phyloP scores from a whole-genome alignment of 2,888 invertebrate genomes.

The Philereme vetulata region DNA sequence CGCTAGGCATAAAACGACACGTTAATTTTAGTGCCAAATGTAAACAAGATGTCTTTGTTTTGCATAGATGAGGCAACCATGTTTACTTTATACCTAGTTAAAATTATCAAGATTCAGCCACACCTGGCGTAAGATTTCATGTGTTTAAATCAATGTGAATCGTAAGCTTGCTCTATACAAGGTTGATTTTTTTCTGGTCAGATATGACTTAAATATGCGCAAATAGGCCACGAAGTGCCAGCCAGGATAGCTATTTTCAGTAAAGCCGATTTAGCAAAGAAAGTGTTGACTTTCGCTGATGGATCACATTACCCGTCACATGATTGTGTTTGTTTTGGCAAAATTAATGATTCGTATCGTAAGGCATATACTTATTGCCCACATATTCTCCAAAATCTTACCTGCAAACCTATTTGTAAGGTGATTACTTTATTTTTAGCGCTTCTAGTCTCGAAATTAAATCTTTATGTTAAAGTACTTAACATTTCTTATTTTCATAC shows the following conservation, averaged over 20 bases:
- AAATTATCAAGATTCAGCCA: background rate
- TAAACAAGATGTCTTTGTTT: conserved; percentile 42
- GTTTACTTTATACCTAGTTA: background rate
- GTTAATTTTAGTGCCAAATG: conserved; percentile 55
- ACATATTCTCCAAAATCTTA: conserved; percentile 10
- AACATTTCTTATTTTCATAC: no score
- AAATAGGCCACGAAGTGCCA: no score
- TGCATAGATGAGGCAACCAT: conserved; percentile 32
- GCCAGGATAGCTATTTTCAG: background rate
- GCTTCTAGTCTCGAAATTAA: no score
- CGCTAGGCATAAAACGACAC: conserved; percentile 54
- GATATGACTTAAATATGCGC: no score
- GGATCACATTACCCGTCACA: conserved; percentile 25
- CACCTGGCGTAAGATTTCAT: no score
- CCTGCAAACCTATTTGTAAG: conserved; percentile 24
- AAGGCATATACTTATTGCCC: conserved; percentile 25
- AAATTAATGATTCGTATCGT: conserved; percentile 26
- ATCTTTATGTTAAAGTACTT: no score
- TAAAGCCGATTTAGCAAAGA: conserved; percentile 17
- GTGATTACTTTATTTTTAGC: conserved; percentile 12
- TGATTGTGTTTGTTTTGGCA: conserved; percentile 32
- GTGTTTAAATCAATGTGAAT: no score
- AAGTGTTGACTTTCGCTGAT: conserved; percentile 29
- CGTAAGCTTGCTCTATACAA: no score
- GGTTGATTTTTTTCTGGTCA: no score